Conservation (phyloP, 2,888 invertebrate species). For the Sycophila texana region DNA sequence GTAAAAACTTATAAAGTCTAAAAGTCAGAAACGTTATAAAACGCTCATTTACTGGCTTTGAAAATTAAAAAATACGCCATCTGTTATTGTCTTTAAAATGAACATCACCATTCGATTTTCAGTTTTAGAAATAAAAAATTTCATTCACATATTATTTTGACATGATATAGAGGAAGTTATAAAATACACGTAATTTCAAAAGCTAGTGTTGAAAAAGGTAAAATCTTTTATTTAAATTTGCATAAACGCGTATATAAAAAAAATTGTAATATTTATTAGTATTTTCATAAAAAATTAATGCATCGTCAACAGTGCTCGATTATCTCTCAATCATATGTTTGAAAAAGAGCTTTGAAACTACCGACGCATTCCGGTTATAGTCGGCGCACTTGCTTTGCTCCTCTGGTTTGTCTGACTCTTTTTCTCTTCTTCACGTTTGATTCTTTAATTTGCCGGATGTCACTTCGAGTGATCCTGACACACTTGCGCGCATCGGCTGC, state of each 20-base stretch:
- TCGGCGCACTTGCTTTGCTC: conserved; percentile 6
- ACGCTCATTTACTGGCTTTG: no score
- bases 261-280: not conserved
- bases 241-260: not conserved
- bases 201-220: not conserved
- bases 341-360: not conserved
- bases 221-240: not conserved
- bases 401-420: not conserved
- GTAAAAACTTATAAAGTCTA: no score
- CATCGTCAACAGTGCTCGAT: not conserved
- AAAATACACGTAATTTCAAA: no score
- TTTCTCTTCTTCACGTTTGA: not conserved
- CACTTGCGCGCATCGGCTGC: not conserved
- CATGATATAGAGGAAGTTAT: no score
- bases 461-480: conserved; percentile 13
- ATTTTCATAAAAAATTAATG: not conserved
- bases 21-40: no score
- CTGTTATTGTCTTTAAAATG: no score
- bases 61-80: no score
- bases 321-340: not conserved
- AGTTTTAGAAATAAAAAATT: no score
- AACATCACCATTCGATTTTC: no score
- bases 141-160: no score
- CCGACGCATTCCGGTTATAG: not conserved
- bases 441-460: conserved; percentile 40